Evolutionary conservation across 2,797 vertebrate species (phyloP).

Genomic region (Peromyscus attwateri): DNA sequence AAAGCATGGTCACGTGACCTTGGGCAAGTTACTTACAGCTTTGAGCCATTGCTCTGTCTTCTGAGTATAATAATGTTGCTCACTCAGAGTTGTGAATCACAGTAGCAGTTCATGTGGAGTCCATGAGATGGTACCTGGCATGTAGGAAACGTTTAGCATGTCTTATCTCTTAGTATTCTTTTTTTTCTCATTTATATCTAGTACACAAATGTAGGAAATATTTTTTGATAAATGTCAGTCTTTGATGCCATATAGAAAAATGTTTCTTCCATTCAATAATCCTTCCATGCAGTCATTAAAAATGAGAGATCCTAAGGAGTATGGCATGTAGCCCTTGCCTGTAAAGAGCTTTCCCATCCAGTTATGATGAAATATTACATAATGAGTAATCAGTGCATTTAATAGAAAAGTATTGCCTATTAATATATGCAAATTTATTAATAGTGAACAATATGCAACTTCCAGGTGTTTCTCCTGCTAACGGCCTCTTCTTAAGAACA

Average conservation of each 20-base stretch:
- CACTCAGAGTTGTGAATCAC: background rate
- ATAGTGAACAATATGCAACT: background rate
- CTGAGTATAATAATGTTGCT: background rate
- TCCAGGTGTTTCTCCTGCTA: conserved; percentile 5
- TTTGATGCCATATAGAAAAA: background rate
- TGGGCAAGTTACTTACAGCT: background rate
- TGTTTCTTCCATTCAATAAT: background rate
- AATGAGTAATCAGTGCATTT: background rate
- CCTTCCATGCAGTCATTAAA: background rate
- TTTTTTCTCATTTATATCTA: background rate
- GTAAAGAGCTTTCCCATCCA: background rate
- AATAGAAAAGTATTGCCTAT: conserved; percentile 30
- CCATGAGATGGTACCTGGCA: background rate
- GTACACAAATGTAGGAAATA: conserved; percentile 40
- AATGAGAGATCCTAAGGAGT: background rate
- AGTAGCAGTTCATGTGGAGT: background rate
- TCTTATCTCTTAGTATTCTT: background rate
- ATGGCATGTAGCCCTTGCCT: background rate
- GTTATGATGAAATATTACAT: background rate
- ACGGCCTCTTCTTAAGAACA: background rate
- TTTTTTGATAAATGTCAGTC: conserved; percentile 3
- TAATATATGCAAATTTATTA: conserved; percentile 29
- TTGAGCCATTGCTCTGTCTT: background rate
- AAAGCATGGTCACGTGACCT: background rate
- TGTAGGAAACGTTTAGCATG: background rate